A percentile compares a stretch with the other conserved stretches of the same genome.
Evolutionary conservation across 30 jellyfish, hydroid and myxozoan genomes (phyloP).

Genomic region (Pelagia noctiluca): DNA sequence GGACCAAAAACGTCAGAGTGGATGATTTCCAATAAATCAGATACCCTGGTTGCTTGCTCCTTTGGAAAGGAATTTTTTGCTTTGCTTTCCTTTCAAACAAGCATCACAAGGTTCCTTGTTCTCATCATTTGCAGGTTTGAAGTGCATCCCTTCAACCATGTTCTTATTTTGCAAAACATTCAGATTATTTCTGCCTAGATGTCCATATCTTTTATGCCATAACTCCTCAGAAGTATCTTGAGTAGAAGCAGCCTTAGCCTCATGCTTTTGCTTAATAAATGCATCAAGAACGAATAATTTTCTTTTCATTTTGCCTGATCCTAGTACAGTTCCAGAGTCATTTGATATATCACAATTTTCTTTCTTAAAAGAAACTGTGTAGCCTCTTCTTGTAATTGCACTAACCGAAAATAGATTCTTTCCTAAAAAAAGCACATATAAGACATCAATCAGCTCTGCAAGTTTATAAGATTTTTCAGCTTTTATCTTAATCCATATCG

Average conservation of each 20-base stretch:
- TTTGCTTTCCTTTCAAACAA: constrained; percentile 2
- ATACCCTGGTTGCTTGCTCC: background rate
- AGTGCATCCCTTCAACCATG: constrained; percentile 8
- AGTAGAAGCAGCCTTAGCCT: too few relatives aligned
- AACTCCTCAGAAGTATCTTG: too few relatives aligned
- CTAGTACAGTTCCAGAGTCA: constrained; percentile 6
- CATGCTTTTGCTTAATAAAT: too few relatives aligned
- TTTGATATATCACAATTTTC: background rate
- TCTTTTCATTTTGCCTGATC: background rate
- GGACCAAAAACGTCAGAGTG: constrained; percentile 2
- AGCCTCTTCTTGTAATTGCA: constrained; percentile 5
- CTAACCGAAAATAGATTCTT: background rate
- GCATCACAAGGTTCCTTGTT: constrained; percentile 6
- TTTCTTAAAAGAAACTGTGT: background rate
- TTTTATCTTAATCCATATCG: background rate
- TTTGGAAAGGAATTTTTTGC: background rate
- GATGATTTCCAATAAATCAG: background rate
- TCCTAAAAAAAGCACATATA: background rate
- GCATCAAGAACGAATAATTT: too few relatives aligned
- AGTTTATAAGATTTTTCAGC: constrained; percentile 1
- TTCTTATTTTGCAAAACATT: background rate
- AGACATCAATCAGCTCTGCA: background rate
- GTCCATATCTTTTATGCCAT: background rate
- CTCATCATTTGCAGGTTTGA: constrained; percentile 5
- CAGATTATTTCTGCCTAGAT: background rate